These are phyloP conservation scores for Callyntrura sp. DNA, from an alignment of 2,888 invertebrate species.

Conservation along the genomic window DNA sequence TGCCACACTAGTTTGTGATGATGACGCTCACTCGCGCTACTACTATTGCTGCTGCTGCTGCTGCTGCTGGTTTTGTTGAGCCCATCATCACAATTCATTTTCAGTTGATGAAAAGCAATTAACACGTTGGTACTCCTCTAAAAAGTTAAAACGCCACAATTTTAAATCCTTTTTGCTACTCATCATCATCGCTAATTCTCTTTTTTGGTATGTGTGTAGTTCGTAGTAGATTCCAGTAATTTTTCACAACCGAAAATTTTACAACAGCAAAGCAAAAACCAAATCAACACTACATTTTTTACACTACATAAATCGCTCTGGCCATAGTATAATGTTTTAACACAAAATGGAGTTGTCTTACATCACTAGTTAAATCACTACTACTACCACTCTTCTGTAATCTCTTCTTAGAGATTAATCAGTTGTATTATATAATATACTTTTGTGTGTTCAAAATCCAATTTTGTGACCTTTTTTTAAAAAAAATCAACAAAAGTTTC, in stretches of 20 bases:
- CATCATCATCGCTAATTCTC: too few relatives aligned
- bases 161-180: too few relatives aligned
- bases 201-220: too few relatives aligned
- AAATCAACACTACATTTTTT: too few relatives aligned
- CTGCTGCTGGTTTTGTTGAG: not conserved
- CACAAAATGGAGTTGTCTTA: too few relatives aligned
- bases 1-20: too few relatives aligned
- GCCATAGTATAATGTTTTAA: too few relatives aligned
- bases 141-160: too few relatives aligned
- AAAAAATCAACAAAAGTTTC: constrained; percentile 5
- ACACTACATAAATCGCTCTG: too few relatives aligned
- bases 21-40: not conserved
- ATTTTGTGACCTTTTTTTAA: constrained; percentile 11
- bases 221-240: too few relatives aligned
- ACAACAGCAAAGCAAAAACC: too few relatives aligned
- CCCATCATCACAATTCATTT: not conserved
- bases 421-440: not conserved
- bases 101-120: constrained; percentile 39
- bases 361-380: not conserved
- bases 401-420: not conserved
- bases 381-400: not conserved
- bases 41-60: not conserved
- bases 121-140: constrained; percentile 8
- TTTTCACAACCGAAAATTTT: too few relatives aligned
- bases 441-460: not conserved